These are phyloP conservation scores for Arge pagana DNA, from an alignment of 2,888 invertebrate genomes.

Conservation along the genomic window DNA sequence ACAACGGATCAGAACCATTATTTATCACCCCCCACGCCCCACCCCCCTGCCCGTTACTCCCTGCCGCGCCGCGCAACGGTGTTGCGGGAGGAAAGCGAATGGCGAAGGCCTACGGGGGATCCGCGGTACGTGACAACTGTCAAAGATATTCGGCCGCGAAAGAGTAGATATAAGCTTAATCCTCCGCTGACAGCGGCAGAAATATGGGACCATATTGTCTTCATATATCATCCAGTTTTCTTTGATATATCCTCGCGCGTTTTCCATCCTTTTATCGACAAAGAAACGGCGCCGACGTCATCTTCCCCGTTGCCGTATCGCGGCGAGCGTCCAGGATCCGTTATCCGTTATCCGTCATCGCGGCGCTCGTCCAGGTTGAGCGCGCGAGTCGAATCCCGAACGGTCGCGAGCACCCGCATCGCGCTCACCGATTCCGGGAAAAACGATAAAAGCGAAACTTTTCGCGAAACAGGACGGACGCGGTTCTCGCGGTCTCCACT, in stretches of 20 bases:
- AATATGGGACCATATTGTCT: slow-evolving; percentile 47
- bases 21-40: slow-evolving; percentile 34
- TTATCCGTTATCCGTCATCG: too few species aligned
- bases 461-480: too few species aligned
- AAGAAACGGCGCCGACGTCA: too few species aligned
- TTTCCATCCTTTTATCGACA: slow-evolving; percentile 22
- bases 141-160: slow-evolving; percentile 46
- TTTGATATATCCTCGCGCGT: slow-evolving; percentile 35
- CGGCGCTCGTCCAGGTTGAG: too few species aligned
- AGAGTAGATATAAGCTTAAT: slow-evolving; percentile 46
- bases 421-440: too few species aligned
- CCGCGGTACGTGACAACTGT: slow-evolving; percentile 45
- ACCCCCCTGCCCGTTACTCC: slow-evolving; percentile 2
- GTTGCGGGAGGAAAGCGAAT: slow-evolving; percentile 6
- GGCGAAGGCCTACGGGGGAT: slow-evolving; percentile 12
- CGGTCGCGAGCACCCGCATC: too few species aligned
- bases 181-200: slow-evolving; percentile 42
- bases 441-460: too few species aligned
- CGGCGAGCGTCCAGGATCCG: too few species aligned
- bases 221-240: slow-evolving; percentile 44
- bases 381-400: too few species aligned
- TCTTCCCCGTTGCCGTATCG: too few species aligned
- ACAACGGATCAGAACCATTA: slow-evolving; percentile 37
- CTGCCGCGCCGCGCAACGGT: not conserved
- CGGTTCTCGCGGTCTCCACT: too few species aligned